Conservation (phyloP, 2,888 invertebrate genomes). For the Sinodicranocentrus sp. region DNA sequence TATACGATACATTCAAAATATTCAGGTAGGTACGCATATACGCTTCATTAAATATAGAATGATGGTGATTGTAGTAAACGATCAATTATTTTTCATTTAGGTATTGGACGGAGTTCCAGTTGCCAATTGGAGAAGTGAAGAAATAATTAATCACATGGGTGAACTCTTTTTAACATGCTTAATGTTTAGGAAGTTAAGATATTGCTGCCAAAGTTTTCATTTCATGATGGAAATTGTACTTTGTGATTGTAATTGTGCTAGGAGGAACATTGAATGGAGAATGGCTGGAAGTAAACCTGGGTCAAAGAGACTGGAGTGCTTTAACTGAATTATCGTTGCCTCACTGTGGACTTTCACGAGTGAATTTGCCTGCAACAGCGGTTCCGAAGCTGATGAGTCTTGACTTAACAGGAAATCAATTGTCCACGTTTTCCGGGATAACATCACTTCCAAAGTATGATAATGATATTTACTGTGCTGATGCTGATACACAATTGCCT, state of each 20-base stretch:
- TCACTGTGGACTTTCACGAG: conserved; percentile 71
- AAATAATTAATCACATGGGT: conserved; percentile 67
- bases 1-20: conserved; percentile 54
- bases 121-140: conserved; percentile 67
- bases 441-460: conserved; percentile 69
- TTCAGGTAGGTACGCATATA: conserved; percentile 70
- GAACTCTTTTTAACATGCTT: neutral
- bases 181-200: too few relatives aligned
- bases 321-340: conserved; percentile 71
- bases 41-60: too few relatives aligned
- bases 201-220: too few relatives aligned
- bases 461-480: too few relatives aligned
- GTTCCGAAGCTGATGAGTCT: conserved; percentile 72
- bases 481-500: too few relatives aligned
- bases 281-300: conserved; percentile 75
- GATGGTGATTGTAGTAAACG: too few relatives aligned
- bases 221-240: neutral
- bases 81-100: too few relatives aligned
- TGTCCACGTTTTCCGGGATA: conserved; percentile 70
- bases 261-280: conserved; percentile 64
- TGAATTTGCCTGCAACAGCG: conserved; percentile 65
- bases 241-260: neutral
- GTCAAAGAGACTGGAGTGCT: conserved; percentile 69
- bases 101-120: conserved; percentile 70
- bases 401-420: conserved; percentile 71